A percentile compares a stretch with the other conserved stretches of the same genome.
phyloP scores from a whole-genome alignment of 2,797 vertebrate species.

The Spinus pinus region DNA sequence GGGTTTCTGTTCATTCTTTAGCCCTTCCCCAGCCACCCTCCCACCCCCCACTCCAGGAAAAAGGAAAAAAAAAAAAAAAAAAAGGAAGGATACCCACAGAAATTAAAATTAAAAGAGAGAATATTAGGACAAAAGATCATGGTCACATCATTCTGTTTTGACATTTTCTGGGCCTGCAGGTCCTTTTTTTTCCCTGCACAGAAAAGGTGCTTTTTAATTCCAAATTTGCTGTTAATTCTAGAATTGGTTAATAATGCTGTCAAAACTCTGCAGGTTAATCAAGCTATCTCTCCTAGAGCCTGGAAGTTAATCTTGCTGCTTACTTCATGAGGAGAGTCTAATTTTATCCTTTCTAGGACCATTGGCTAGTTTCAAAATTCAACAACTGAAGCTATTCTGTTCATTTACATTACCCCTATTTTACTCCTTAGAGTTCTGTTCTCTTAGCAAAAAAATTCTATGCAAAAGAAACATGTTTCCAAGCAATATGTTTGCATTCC shows the following conservation, averaged over 20 bases:
- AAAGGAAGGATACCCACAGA: neutral
- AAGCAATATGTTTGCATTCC: neutral
- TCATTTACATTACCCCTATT: rapidly evolving
- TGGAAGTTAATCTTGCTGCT: neutral
- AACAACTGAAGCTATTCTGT: neutral
- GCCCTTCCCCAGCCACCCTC: neutral
- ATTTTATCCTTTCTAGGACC: neutral
- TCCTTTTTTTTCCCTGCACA: neutral
- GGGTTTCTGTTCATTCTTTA: rapidly evolving
- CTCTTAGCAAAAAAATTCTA: neutral
- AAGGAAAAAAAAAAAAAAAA: neutral
- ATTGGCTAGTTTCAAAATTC: neutral
- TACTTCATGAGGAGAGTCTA: neutral
- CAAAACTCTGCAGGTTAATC: neutral
- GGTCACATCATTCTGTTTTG: neutral
- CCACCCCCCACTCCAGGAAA: neutral
- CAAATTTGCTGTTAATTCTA: neutral
- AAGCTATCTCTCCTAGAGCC: neutral
- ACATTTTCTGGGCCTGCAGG: neutral
- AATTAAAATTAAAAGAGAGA: neutral
- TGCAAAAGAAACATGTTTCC: neutral
- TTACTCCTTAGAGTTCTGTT: neutral
- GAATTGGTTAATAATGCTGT: neutral
- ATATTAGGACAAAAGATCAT: neutral
- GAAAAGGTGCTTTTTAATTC: neutral